Percentiles rank a stretch among this genome's conserved stretches.
These are phyloP conservation scores for Ciona savignyi DNA, from an alignment of 23 tunicate species.

Conservation along the genomic window DNA sequence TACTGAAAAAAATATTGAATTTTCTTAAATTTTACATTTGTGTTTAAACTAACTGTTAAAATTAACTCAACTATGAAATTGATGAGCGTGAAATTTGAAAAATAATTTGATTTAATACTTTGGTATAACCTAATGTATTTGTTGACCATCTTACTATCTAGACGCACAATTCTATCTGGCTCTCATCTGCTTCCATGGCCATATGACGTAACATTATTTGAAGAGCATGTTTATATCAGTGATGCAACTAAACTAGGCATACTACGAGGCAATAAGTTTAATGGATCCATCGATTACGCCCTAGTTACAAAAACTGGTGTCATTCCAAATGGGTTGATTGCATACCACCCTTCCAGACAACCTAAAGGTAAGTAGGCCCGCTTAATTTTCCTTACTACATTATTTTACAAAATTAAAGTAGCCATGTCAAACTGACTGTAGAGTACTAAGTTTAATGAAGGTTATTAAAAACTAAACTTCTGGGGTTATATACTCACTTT, in stretches of 20 bases:
- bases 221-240: constrained; percentile 50
- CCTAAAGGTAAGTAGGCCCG: too few relatives aligned
- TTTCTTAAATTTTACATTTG: too few relatives aligned
- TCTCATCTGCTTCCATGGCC: constrained; percentile 44
- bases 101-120: background rate
- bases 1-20: too few relatives aligned
- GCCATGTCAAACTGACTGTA: too few relatives aligned
- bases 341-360: constrained; percentile 69
- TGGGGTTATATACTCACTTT: too few relatives aligned
- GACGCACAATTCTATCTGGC: constrained; percentile 56
- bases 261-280: constrained; percentile 52
- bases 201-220: constrained; percentile 60
- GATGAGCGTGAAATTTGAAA: background rate
- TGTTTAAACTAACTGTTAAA: too few relatives aligned
- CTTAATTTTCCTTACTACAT: too few relatives aligned
- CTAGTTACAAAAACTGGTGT: constrained; percentile 1
- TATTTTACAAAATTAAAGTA: too few relatives aligned
- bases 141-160: constrained; percentile 2
- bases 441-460: too few relatives aligned
- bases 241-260: constrained; percentile 70
- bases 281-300: constrained; percentile 23
- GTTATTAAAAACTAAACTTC: too few relatives aligned
- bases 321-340: constrained; percentile 21
- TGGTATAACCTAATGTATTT: background rate
- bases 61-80: background rate